Conservation (phyloP, 2,797 vertebrate genomes). For the Poeciliopsis infans region DNA sequence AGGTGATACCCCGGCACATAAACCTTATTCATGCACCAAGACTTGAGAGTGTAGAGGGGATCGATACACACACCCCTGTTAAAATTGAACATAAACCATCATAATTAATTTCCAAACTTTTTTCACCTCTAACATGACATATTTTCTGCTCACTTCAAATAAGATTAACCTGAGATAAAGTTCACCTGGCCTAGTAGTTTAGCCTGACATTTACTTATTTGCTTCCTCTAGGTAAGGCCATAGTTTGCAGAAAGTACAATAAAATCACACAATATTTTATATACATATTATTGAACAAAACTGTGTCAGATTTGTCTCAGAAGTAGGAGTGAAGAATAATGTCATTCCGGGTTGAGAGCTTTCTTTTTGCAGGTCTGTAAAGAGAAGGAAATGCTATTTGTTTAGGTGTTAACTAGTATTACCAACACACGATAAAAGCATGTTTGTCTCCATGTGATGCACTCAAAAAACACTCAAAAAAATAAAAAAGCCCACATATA, state of each 20-base stretch:
- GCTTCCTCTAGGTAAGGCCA: background rate
- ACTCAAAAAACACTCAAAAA: background rate
- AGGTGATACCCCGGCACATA: conserved; percentile 66
- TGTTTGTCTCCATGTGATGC: background rate
- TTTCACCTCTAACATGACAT: background rate
- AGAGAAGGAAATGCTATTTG: background rate
- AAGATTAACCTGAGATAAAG: background rate
- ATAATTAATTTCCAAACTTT: background rate
- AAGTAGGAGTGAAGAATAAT: background rate
- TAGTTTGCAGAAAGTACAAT: background rate
- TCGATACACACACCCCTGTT: background rate
- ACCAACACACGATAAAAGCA: background rate
- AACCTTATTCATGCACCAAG: background rate
- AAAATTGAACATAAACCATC: background rate
- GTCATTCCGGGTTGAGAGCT: background rate
- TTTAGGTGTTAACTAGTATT: background rate
- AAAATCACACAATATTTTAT: background rate
- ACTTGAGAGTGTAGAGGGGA: background rate
- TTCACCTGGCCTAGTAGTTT: background rate
- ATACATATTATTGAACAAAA: background rate
- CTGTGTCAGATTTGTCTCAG: background rate
- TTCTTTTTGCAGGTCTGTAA: background rate
- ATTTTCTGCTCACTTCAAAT: background rate
- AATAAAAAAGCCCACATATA: background rate
- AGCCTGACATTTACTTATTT: background rate